phyloP scores from a whole-genome alignment of 2,113 vertebrate species.

The Prietella phreatophila region DNA sequence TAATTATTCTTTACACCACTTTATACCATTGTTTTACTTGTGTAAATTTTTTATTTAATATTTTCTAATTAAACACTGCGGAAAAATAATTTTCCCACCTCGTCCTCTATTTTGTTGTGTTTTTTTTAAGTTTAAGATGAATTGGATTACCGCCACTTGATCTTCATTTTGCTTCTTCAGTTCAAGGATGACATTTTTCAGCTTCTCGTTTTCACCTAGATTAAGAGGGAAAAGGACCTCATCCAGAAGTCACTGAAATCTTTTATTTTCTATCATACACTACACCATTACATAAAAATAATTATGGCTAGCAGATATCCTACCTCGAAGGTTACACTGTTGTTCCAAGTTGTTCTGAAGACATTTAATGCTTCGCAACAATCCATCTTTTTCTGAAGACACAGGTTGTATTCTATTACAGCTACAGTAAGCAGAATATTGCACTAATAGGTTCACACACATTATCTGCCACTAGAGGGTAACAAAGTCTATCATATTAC shows the following conservation, averaged over 20 bases:
- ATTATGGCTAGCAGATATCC: conserved; percentile 6
- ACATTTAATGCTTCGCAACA: conserved; percentile 75
- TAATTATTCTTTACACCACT: not conserved
- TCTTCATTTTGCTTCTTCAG: conserved; percentile 59
- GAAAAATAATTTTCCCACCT: not conserved
- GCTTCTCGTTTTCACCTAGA: conserved; percentile 67
- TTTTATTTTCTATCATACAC: not conserved
- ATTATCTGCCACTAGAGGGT: conserved; percentile 16
- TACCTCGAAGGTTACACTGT: conserved; percentile 86
- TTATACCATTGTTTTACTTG: not conserved
- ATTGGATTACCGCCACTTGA: conserved; percentile 56
- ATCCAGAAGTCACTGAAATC: not conserved
- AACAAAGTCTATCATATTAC: not conserved
- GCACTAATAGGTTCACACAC: not conserved
- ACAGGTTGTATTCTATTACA: not conserved
- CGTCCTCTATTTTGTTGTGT: not conserved
- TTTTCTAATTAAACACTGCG: not conserved
- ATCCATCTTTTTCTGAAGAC: conserved; percentile 77
- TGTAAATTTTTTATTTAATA: no score
- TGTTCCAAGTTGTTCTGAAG: conserved; percentile 82
- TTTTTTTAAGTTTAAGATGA: not conserved
- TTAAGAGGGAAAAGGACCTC: not conserved
- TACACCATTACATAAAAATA: not conserved
- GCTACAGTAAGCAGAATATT: not conserved
- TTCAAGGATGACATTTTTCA: conserved; percentile 54